phyloP scores from a whole-genome alignment of 2,888 invertebrate species.

The Hyles lineata region DNA sequence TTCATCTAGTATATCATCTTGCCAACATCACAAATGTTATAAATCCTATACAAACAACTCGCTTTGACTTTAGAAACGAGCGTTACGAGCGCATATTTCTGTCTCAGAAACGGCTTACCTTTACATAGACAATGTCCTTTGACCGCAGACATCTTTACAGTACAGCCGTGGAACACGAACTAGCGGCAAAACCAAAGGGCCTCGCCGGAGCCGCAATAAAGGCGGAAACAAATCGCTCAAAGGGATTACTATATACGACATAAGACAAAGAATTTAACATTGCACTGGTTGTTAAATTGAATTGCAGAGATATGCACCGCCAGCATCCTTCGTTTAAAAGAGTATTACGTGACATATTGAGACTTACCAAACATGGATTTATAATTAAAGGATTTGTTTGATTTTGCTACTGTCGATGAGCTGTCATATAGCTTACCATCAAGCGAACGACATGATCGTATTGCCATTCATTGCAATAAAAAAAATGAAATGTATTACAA shows the following conservation, averaged over 20 bases:
- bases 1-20: too few relatives aligned
- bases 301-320: neutral
- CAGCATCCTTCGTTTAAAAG: neutral
- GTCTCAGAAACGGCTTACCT: neutral
- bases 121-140: slow-evolving; percentile 2
- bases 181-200: neutral
- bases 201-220: neutral
- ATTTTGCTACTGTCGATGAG: too few relatives aligned
- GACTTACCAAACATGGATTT: too few relatives aligned
- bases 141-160: neutral
- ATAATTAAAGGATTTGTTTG: too few relatives aligned
- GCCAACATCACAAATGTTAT: too few relatives aligned
- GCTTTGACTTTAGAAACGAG: neutral
- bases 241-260: neutral
- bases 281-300: neutral
- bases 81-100: neutral
- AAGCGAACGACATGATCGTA: too few relatives aligned
- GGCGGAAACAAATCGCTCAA: neutral
- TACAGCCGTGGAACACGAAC: neutral
- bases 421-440: too few relatives aligned
- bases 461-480: too few relatives aligned
- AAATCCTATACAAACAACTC: neutral
- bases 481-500: too few relatives aligned
- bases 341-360: too few relatives aligned
- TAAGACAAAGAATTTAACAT: neutral